Base-by-base conservation (phyloP, 2,888 invertebrate genomes). In the Dicyrtoma fusca region DNA sequence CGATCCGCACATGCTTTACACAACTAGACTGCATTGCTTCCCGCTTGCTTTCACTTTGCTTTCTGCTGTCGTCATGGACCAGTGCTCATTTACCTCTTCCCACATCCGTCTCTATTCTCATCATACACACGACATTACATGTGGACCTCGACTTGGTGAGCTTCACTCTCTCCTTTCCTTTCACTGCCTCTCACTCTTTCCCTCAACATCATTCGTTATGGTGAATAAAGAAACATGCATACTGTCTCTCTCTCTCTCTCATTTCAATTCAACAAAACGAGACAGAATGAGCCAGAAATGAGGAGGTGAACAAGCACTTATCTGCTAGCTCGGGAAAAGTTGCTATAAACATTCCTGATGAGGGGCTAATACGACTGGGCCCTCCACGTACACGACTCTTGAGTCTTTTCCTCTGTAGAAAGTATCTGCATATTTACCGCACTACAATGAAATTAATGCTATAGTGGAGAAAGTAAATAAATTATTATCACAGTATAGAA, bases 1-100 rank as follows among this genome's bases (percentile, higher is more conserved):
- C 71, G 74, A 74, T 68, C 74, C 70, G 70, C 73, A 73, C 73
- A 73, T 73, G 73, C 73, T 69, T 71, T 55, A 19, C 65, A 65
- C 61, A 42, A n/a, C 44, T 17, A n/a, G 1, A n/a, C 61, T 61
- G 61, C 61, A 61, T 42, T 64, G 25, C 64, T 21, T 64, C 23
- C 51, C 53, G 53, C 53, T 21, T 53, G 34, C 45, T 19, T 44
- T 51, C 26, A 23, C 21, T 26, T 42, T 55, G 42, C 57, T 57
- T n/a, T 55, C 55, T 55, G 21, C 19, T 62, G 19, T 62, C 45
- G 42, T 14, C 44, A 34, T 61, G 61, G 61, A 61, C 42, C 42
- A 61, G 42, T 61, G 61, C 61, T 61, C 61, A 61, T 61, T 61
- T 61, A 44, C 61, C 61, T 61, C 61, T 44, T 61, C 61, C 61